Evolutionary conservation across 2,888 invertebrate species (phyloP), one percentile per base, ranked within the genome.

Genomic region (Tachina fera): DNA sequence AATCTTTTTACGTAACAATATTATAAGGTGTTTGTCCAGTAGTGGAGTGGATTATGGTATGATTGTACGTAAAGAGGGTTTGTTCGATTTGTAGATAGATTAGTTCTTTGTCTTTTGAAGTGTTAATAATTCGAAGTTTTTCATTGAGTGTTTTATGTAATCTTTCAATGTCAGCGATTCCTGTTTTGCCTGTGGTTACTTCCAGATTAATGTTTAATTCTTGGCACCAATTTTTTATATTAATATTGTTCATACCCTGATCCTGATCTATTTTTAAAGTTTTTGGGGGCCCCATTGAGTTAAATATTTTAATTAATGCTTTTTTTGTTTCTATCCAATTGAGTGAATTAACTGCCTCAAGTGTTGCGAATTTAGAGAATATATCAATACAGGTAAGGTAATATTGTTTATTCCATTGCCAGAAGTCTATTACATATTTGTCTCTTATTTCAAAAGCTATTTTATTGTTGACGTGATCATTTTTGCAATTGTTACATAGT

Each of bases 321-420:
- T 60, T 53, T 77, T 86, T 83, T 1, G 78, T 68, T 76, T 86
- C 79, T 39, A 82, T 14, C 79, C 72, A 79, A 53, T 81, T 58
- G 3, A 31, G 56, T 31, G 31, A 58, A 13, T 58, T 58, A 2
- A 58, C 56, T 4, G 56, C 31, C 11, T 58, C 22, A 4, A 31
- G 22, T 58, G 31, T 31, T 31, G 31, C 31, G 56, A 58, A 58
- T 58, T 58, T 31, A 31, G 31, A 31, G 31, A 31, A 31, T 31
- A 31, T 31, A 31, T 31, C 4, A 31, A 31, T 31, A 31, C 31
- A 31, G 31, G 31, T 31, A 31, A 31, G 86, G 56, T 58, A 58
- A 22, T 58, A 58, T 22, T 14, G 80, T 87, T 82, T 81, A 53
- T 74, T 82, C 78, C 77, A 87, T 67, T 87, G 68, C 83, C 82